phyloP scores from a whole-genome alignment of 1,140 invertebrate genomes.

The Sipha flava region DNA sequence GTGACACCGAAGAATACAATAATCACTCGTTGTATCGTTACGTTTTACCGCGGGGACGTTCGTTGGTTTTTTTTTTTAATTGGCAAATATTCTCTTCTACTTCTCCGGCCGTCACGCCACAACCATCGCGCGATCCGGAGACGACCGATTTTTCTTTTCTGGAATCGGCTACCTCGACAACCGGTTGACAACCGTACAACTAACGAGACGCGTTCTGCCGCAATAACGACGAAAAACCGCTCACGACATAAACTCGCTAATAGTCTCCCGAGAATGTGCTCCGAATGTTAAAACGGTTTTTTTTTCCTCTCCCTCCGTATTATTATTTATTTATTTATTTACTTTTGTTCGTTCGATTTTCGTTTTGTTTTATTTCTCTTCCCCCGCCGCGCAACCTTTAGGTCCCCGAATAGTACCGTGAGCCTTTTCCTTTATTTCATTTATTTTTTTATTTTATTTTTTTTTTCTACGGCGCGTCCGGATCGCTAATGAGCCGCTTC shows the following conservation, averaged over 20 bases:
- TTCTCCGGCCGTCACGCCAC: neutral
- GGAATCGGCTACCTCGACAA: constrained; percentile 5
- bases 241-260: constrained; percentile 4
- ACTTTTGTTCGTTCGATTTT: neutral
- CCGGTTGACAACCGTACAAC: neutral
- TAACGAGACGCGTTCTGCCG: constrained; percentile 1
- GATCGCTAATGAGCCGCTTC: constrained; percentile 15
- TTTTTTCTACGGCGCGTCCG: neutral
- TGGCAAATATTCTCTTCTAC: neutral
- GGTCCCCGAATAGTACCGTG: neutral
- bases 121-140: neutral
- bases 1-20: neutral
- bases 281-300: constrained; percentile 23
- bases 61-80: neutral
- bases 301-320: neutral
- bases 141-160: constrained; percentile 18
- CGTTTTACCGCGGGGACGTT: no score
- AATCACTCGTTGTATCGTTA: neutral
- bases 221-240: constrained; percentile 11
- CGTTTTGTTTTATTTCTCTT: neutral
- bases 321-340: constrained; percentile 1
- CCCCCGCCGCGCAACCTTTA: neutral
- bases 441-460: no score
- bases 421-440: neutral
- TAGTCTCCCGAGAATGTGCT: constrained; percentile 25